Evolutionary conservation across 2,888 invertebrate genomes (phyloP).

Genomic region (Elysia crispata): DNA sequence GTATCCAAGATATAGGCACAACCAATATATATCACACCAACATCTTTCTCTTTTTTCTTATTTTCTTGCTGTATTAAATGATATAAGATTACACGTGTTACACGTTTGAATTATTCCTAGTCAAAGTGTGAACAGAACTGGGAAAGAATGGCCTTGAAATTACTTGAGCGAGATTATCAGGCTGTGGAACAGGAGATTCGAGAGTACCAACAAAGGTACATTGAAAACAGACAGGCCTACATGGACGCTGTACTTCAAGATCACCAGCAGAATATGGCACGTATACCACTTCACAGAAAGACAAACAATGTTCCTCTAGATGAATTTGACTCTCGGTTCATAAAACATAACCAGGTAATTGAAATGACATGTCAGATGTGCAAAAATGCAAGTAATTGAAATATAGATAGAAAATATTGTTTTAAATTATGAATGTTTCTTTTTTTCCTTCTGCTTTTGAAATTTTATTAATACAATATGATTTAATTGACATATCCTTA

Average conservation of each 20-base stretch:
- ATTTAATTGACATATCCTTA: neutral
- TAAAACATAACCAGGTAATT: conserved; percentile 60
- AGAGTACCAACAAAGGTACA: conserved; percentile 63
- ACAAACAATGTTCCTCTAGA: conserved; percentile 49
- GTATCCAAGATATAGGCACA: too few relatives aligned
- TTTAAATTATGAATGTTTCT: neutral
- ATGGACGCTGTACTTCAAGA: conserved; percentile 67
- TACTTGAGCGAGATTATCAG: conserved; percentile 67
- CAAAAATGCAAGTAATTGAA: too few relatives aligned
- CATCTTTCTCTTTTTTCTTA: neutral
- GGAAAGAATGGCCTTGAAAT: conserved; percentile 65
- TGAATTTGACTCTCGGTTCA: conserved; percentile 41
- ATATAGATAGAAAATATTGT: too few relatives aligned
- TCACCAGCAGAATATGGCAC: conserved; percentile 66
- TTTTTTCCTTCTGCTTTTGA: neutral
- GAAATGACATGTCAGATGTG: too few relatives aligned
- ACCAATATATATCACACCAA: too few relatives aligned
- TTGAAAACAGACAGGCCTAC: conserved; percentile 65
- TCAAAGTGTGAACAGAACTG: conserved; percentile 66
- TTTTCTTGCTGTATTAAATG: neutral
- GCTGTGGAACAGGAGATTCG: conserved; percentile 63
- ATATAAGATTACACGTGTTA: neutral
- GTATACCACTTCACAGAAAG: conserved; percentile 54
- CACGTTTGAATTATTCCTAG: conserved; percentile 54
- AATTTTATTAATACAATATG: neutral